Conservation (phyloP, 2,113 vertebrate species). For the Coregonus clupeaformis region DNA sequence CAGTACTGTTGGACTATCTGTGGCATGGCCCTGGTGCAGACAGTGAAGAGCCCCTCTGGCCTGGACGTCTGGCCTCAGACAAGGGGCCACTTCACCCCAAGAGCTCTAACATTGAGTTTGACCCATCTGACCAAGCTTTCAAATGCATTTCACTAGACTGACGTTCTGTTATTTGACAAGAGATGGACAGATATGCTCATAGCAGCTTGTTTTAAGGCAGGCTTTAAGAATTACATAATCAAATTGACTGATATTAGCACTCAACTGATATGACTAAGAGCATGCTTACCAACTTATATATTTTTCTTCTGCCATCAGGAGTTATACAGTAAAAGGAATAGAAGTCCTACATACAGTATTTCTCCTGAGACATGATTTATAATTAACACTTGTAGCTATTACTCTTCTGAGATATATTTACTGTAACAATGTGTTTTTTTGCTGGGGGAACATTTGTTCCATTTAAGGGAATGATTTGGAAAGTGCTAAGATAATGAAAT, state of each 20-base stretch:
- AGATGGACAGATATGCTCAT: constrained; percentile 7
- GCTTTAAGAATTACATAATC: constrained; percentile 5
- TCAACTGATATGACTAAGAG: not conserved
- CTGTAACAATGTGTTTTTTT: constrained; percentile 8
- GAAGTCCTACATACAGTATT: not conserved
- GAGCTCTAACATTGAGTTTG: constrained; percentile 9
- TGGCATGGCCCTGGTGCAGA: constrained; percentile 34
- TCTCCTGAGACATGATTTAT: constrained; percentile 14
- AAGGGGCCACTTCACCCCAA: not conserved
- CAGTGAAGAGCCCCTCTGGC: constrained; percentile 42
- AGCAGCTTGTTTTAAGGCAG: constrained; percentile 6
- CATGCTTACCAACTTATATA: not conserved
- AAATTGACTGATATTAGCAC: constrained; percentile 4
- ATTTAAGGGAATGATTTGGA: constrained; percentile 57
- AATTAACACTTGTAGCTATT: constrained; percentile 24
- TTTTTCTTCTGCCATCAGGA: not conserved
- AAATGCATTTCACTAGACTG: constrained; percentile 15
- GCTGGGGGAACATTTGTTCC: constrained; percentile 29
- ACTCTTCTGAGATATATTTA: constrained; percentile 35
- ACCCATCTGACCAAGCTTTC: constrained; percentile 12
- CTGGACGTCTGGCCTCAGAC: not conserved
- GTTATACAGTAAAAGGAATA: not conserved
- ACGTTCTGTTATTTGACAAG: constrained; percentile 25
- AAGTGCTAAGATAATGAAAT: constrained; percentile 65
- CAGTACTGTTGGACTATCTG: constrained; percentile 41